A percentile compares a stretch with the other conserved stretches of the same genome.
These are phyloP conservation scores for Himalopsyche anomala DNA, from an alignment of 2,888 invertebrate species.

Conservation along the genomic window DNA sequence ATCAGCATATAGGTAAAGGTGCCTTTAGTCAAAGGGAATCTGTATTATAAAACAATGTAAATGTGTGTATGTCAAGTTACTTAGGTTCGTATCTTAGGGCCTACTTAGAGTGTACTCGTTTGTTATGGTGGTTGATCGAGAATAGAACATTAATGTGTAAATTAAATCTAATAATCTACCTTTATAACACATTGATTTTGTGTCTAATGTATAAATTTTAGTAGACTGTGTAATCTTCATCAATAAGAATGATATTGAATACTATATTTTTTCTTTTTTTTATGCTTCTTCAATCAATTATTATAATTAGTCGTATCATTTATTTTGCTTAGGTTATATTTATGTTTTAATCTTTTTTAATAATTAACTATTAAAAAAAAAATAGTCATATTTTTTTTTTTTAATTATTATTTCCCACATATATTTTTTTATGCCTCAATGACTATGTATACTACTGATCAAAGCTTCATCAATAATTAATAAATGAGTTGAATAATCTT, in stretches of 20 bases:
- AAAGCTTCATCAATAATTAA: not conserved
- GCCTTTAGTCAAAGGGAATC: constrained; percentile 61
- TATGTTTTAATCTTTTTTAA: not conserved
- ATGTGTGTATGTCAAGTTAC: constrained; percentile 55
- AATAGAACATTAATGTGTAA: constrained; percentile 45
- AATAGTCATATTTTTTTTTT: not conserved
- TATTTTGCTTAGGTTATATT: not conserved
- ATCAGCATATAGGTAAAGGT: constrained; percentile 59
- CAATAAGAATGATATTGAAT: constrained; percentile 9
- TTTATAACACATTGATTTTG: constrained; percentile 45
- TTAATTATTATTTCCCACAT: constrained; percentile 8
- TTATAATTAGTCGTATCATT: not conserved
- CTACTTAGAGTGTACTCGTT: constrained; percentile 61
- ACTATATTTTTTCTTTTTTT: not conserved
- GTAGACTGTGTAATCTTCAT: constrained; percentile 41
- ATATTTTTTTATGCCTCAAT: not conserved
- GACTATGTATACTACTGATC: constrained; percentile 6
- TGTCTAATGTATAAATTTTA: constrained; percentile 36
- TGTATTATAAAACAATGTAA: constrained; percentile 54
- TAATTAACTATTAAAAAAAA: constrained; percentile 23
- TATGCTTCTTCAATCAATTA: constrained; percentile 41
- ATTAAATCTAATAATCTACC: constrained; percentile 45
- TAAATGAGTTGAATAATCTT: not conserved
- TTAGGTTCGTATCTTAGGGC: constrained; percentile 56
- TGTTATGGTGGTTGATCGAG: constrained; percentile 54